phyloP scores from a whole-genome alignment of 2,113 vertebrate genomes.

The Phylloscopus trochiloides region DNA sequence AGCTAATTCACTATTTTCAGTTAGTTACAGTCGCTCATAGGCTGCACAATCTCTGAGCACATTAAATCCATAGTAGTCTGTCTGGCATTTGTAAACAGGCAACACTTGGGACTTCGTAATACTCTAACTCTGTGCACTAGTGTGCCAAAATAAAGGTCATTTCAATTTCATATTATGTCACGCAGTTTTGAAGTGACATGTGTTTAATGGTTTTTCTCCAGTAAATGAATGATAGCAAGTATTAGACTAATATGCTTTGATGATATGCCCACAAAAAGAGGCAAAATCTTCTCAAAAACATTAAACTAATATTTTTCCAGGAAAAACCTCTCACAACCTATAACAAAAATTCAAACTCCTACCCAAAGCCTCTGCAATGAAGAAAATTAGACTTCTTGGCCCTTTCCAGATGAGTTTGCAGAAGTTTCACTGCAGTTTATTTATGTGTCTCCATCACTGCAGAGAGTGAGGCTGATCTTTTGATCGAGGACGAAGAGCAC shows the following conservation, averaged over 20 bases:
- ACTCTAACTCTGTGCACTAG: slow-evolving; percentile 6
- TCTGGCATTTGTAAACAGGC: slow-evolving; percentile 32
- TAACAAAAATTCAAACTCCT: not conserved
- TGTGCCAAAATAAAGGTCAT: slow-evolving; percentile 66
- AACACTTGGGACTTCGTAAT: slow-evolving; percentile 18
- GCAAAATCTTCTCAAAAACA: slow-evolving; percentile 5
- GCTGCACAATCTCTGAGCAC: not conserved
- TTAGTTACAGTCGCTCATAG: not conserved
- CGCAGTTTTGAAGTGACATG: slow-evolving; percentile 54
- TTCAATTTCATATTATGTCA: slow-evolving; percentile 64
- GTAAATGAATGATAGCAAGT: slow-evolving; percentile 53
- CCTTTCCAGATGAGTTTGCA: not conserved
- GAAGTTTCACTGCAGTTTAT: not conserved
- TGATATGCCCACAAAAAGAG: slow-evolving; percentile 11
- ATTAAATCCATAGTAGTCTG: not conserved
- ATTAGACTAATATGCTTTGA: slow-evolving; percentile 55
- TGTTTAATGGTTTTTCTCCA: slow-evolving; percentile 61
- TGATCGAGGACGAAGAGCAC: not conserved
- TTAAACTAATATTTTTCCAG: slow-evolving; percentile 22
- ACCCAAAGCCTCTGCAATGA: not conserved
- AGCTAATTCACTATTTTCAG: not conserved
- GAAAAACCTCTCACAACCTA: not conserved
- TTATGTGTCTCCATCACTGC: not conserved
- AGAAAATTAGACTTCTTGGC: not conserved
- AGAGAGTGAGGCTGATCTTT: not conserved